Evolutionary conservation across 2,113 vertebrate genomes (phyloP).

Genomic region (Chamaea fasciata): DNA sequence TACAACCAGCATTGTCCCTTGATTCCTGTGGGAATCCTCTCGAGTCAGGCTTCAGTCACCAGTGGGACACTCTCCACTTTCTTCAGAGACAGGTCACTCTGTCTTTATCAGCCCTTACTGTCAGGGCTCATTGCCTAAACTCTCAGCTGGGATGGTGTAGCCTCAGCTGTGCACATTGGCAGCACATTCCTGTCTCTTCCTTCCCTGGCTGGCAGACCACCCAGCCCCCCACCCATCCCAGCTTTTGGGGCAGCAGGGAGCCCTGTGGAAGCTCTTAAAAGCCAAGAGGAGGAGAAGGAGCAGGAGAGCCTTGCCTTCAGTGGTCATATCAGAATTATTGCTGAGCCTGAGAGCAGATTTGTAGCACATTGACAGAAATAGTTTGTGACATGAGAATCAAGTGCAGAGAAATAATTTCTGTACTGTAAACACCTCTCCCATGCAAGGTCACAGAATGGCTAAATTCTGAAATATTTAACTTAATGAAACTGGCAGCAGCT

Average conservation of each 20-base stretch:
- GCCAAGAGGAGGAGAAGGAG: not conserved
- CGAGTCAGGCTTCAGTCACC: not conserved
- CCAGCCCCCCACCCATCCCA: fast-evolving
- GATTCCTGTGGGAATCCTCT: not conserved
- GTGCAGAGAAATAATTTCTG: conserved; percentile 18
- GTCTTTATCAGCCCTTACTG: not conserved
- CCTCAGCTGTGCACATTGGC: not conserved
- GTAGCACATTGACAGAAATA: not conserved
- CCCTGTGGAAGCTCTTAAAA: not conserved
- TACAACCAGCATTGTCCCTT: not conserved
- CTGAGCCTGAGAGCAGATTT: not conserved
- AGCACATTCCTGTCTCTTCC: not conserved
- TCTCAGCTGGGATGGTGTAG: not conserved
- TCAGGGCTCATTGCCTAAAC: not conserved
- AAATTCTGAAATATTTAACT: conserved; percentile 29
- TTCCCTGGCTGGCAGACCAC: not conserved
- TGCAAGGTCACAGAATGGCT: not conserved
- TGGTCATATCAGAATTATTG: not conserved
- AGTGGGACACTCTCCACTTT: not conserved
- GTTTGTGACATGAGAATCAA: conserved; percentile 11
- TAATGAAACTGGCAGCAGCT: conserved; percentile 39
- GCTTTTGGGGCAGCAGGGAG: not conserved
- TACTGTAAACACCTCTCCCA: not conserved
- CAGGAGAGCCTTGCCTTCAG: not conserved
- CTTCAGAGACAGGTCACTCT: not conserved